These are phyloP conservation scores for Benthosema pterotum DNA, from an alignment of 2,797 vertebrate genomes.

Conservation along the genomic window DNA sequence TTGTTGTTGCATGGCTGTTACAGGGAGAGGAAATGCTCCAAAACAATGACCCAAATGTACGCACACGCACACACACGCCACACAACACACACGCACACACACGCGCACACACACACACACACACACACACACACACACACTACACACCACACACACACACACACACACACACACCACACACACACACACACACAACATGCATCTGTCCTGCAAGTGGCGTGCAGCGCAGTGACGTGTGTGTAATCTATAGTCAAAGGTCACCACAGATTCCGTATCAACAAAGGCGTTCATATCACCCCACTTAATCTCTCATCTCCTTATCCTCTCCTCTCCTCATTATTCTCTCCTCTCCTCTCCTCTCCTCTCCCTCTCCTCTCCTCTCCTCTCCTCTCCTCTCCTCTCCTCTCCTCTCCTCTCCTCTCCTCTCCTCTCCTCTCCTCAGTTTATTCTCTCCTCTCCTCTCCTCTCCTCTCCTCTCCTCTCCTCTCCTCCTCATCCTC, in stretches of 20 bases:
- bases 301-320: not conserved
- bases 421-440: not conserved
- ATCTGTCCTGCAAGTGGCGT: not conserved
- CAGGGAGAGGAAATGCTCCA: no score
- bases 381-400: not conserved
- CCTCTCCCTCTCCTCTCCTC: not conserved
- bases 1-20: no score
- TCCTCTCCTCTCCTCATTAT: not conserved
- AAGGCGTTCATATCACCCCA: no score
- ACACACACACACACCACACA: not conserved
- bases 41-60: no score
- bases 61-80: no score
- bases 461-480: not conserved
- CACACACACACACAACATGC: conserved; percentile 1
- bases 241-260: not conserved
- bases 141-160: not conserved
- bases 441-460: not conserved
- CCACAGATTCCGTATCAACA: no score
- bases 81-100: no score
- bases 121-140: not conserved
- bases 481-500: no score
- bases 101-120: not conserved
- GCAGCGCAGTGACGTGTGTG: not conserved
- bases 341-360: not conserved
- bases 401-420: not conserved